Conservation (phyloP, 2,888 invertebrate genomes). For the Meiosimyza platycephala region DNA sequence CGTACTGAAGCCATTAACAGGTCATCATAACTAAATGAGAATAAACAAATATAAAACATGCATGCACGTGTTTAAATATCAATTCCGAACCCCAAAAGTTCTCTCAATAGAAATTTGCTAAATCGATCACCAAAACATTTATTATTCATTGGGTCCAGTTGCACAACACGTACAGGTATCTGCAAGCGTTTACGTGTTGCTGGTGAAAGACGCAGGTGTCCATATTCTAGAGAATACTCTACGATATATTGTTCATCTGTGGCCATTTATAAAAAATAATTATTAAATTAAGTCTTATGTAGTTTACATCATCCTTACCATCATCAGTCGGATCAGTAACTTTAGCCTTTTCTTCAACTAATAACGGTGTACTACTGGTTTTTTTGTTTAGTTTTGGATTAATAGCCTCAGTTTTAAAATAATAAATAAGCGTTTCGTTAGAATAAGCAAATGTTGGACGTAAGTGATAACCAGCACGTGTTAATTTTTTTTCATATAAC, state of each 20-base stretch:
- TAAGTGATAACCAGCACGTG: constrained; percentile 51
- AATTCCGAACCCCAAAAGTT: constrained; percentile 79
- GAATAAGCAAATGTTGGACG: constrained; percentile 54
- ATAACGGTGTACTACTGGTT: constrained; percentile 39
- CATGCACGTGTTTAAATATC: neutral
- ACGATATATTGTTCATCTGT: constrained; percentile 95
- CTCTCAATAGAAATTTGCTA: constrained; percentile 88
- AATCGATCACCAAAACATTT: constrained; percentile 94
- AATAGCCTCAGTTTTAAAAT: constrained; percentile 50
- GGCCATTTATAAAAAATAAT: neutral
- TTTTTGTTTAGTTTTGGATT: constrained; percentile 44
- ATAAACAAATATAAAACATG: neutral
- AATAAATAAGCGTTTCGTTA: constrained; percentile 57
- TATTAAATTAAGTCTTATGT: no score
- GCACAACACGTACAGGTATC: constrained; percentile 90
- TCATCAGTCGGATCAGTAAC: constrained; percentile 34
- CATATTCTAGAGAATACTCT: constrained; percentile 97
- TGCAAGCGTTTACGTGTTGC: constrained; percentile 86
- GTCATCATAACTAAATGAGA: constrained; percentile 81
- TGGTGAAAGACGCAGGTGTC: constrained; percentile 90
- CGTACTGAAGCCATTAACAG: constrained; percentile 96
- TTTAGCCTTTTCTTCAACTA: constrained; percentile 29
- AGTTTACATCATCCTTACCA: constrained; percentile 29
- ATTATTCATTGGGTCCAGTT: constrained; percentile 87
- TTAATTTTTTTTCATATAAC: constrained; percentile 52